Evolutionary conservation across 2,888 invertebrate genomes (phyloP).

Genomic region (Zygaena filipendulae): DNA sequence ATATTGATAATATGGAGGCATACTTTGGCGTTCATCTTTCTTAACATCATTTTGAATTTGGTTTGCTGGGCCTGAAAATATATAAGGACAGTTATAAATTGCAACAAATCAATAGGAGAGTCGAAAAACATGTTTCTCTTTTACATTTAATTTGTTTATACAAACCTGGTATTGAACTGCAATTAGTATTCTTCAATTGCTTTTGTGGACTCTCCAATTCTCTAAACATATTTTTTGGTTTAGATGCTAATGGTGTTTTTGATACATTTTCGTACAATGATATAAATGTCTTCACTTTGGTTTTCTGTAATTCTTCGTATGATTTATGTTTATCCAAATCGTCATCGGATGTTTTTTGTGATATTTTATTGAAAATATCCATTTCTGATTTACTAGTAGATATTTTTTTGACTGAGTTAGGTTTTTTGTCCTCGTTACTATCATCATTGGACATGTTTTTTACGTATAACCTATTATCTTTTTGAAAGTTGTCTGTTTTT

Average conservation of each 20-base stretch:
- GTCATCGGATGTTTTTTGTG: constrained; percentile 25
- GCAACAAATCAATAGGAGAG: no score
- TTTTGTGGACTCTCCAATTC: no score
- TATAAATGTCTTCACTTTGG: constrained; percentile 52
- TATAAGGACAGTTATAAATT: no score
- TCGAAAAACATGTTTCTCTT: no score
- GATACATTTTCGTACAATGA: constrained; percentile 51
- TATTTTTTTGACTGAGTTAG: constrained; percentile 20
- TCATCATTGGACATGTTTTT: no score
- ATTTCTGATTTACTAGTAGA: constrained; percentile 59
- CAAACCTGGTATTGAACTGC: constrained; percentile 42
- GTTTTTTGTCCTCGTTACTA: constrained; percentile 2
- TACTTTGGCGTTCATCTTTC: no score
- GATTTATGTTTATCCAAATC: constrained; percentile 51
- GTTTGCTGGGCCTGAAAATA: no score
- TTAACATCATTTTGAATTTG: no score
- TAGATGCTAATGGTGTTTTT: constrained; percentile 28
- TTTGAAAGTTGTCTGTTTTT: no score
- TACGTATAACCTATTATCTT: no score
- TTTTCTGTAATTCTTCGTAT: constrained; percentile 52
- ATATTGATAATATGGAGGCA: no score
- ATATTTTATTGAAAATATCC: constrained; percentile 54
- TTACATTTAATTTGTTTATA: constrained; percentile 11
- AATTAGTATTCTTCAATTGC: constrained; percentile 26
- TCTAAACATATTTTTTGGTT: no score